Base-by-base conservation (phyloP, 2,888 invertebrate species). In the Microdon myrmicae region DNA sequence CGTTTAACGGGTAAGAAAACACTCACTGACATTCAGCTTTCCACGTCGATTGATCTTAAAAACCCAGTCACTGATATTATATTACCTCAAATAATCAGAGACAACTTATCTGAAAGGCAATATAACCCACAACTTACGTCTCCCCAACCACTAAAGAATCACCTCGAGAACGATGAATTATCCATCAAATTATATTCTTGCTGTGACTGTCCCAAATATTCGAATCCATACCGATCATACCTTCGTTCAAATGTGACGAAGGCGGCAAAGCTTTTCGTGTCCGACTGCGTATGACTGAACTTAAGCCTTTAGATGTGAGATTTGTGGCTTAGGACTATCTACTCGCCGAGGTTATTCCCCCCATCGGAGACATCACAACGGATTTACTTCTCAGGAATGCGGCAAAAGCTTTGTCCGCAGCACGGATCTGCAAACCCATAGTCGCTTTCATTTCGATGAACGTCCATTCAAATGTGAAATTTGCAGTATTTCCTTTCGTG, bases 341-440 rank as follows among this genome's bases (percentile, higher is more conserved):
- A 78, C 78, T 10, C 73, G 73, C 7, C 77, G 77, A 64, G 78
- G 77, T 41, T 61, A 74, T 23, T 56, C 71, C 2, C 59, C 74
- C 26, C 77, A 77, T 43, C 72, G 74, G 71, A 75, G 77, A 3
- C 78, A 77, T 45, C 77, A 77, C 49, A 72, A 71, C 14, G 73
- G 73, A 34, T 74, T 75, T 58, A 69, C 70, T 19, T 77, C 78
- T 38, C 54, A 68, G 2, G 68, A 72, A 17, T 77, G 77, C 23
- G 71, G 72, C 14, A 78, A 78, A 14, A 76, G 73, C 2, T 77
- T 77, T 44, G 77, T 77, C 8, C 76, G 77, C 13, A 74, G 73
- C 60, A 71, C 76, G 3, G 77, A 77, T 61, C 58, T 77, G 41
- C 71, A 76, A 41, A 77, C 76, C 2, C 77, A 77, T 28, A 61